phyloP scores from a whole-genome alignment of 1,140 invertebrate species.

The Hycleus phaleratus region DNA sequence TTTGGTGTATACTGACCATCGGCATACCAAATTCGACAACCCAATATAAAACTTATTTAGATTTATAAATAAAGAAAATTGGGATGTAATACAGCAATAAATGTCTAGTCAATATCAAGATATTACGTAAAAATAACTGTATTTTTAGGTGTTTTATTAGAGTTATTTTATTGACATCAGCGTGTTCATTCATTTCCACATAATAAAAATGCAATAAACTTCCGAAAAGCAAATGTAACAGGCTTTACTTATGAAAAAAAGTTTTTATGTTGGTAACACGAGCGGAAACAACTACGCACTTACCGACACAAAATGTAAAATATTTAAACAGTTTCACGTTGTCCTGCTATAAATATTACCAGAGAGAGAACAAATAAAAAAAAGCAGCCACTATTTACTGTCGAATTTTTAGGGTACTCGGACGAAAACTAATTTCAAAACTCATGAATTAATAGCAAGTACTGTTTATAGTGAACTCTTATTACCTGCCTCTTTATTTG shows the following conservation, averaged over 20 bases:
- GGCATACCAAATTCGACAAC: too few species aligned
- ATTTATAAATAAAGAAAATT: too few species aligned
- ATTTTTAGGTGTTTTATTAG: constrained; percentile 12
- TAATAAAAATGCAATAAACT: constrained; percentile 15
- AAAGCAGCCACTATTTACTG: constrained; percentile 9
- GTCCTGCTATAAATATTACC: constrained; percentile 16
- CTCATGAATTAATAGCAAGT: constrained; percentile 8
- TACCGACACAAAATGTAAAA: constrained; percentile 10
- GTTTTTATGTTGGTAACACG: constrained; percentile 14
- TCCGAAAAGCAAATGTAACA: constrained; percentile 12
- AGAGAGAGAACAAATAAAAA: constrained; percentile 17
- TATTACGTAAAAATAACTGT: neutral
- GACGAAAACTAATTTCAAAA: constrained; percentile 8
- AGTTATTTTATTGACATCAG: constrained; percentile 8
- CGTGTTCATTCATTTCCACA: constrained; percentile 13
- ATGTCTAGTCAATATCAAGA: too few species aligned
- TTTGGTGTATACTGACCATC: too few species aligned
- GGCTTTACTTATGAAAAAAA: constrained; percentile 13
- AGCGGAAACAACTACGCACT: constrained; percentile 13
- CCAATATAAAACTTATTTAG: too few species aligned
- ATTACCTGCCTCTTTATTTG: too few species aligned
- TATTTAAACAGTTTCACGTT: constrained; percentile 16
- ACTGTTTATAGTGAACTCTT: too few species aligned
- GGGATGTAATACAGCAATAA: too few species aligned
- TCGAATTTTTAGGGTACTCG: constrained; percentile 15